Base-by-base conservation (phyloP, 30 jellyfish, hydroid and myxozoan genomes). In the Cassiopea xamachana region DNA sequence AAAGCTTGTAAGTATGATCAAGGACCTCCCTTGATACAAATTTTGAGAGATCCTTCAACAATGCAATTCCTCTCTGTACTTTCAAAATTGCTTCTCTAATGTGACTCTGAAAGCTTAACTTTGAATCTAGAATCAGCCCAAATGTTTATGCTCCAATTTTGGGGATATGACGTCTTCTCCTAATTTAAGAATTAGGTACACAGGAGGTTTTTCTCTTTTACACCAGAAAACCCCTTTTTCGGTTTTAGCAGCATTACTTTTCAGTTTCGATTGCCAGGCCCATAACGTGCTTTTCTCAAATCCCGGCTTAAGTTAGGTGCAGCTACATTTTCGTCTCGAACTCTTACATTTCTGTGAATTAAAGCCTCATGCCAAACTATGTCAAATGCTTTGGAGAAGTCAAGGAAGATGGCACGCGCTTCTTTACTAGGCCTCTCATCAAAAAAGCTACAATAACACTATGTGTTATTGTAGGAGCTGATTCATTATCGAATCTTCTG, bases 391-490 rank as follows among this genome's bases (percentile, higher is more conserved):
- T 85, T 86, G 12, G 89, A 86, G 27, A 86, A 88, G 74, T 75
- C 88, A 74, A 85, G 87, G 79, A 85, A 86, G 84, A 73, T 77
- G 88, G 89, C 88, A 86, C 93, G 82, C 75, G 88, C 75, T 74
- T 75, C 93, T 55, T 60, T 75, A 74, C 93, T 75, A 46, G 73
- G 87, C 59, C 73, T 67, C 48, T 77, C 88, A 75, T 86, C 93
- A 69, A 86, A 27, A 27, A 86, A 76, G 88, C 83, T 18, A 44
- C 39, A 74, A 73, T 73, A 47, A 86, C 75, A 75, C 60, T 75
- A 8, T 86, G 89, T 60, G 93, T 71, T 49, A 84, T 84, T 12
- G 79, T 72, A 84, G 67, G 48, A 84, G 61, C 62, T 84, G 92
- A 84, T 69, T 84, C 47, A 72, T 80, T 7, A 59, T 82, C 49